A percentile compares a stretch with the other conserved stretches of the same genome.
Evolutionary conservation across 1,140 invertebrate species (phyloP).

Genomic region (Heliconius hermathena): DNA sequence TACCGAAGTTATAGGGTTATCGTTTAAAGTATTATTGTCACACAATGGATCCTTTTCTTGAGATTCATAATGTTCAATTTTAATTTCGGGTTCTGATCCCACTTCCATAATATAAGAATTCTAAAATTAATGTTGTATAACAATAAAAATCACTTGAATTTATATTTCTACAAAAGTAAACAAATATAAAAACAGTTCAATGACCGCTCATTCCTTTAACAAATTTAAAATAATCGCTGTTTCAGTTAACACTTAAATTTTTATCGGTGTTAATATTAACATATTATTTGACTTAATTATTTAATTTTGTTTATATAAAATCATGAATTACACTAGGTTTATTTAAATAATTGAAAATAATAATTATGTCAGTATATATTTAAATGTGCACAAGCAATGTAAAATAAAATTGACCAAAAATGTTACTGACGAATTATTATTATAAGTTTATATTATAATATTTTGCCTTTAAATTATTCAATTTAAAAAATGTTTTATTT

Average conservation of each 20-base stretch:
- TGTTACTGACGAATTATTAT: too few relatives aligned
- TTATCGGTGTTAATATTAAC: too few relatives aligned
- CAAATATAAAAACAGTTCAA: background rate
- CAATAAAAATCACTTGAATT: background rate
- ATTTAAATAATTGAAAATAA: too few relatives aligned
- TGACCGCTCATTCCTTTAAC: background rate
- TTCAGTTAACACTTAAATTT: too few relatives aligned
- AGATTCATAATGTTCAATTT: slow-evolving; percentile 52
- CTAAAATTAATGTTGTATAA: background rate
- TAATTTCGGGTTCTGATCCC: slow-evolving; percentile 48
- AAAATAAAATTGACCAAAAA: too few relatives aligned
- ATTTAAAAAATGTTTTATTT: background rate
- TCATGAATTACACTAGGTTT: too few relatives aligned
- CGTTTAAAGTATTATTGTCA: slow-evolving; percentile 26
- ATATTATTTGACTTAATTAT: too few relatives aligned
- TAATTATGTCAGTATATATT: too few relatives aligned
- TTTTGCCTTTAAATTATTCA: background rate
- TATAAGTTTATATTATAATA: too few relatives aligned
- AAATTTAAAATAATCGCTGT: background rate
- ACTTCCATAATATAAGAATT: slow-evolving; percentile 24
- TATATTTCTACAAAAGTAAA: background rate
- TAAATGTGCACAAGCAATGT: too few relatives aligned
- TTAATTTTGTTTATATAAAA: too few relatives aligned
- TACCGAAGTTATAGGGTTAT: background rate
- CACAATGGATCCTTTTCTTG: slow-evolving; percentile 44